Percentiles rank a stretch among this genome's conserved stretches.
phyloP scores from a whole-genome alignment of 2,888 invertebrate genomes.

The Agrochola lychnidis region DNA sequence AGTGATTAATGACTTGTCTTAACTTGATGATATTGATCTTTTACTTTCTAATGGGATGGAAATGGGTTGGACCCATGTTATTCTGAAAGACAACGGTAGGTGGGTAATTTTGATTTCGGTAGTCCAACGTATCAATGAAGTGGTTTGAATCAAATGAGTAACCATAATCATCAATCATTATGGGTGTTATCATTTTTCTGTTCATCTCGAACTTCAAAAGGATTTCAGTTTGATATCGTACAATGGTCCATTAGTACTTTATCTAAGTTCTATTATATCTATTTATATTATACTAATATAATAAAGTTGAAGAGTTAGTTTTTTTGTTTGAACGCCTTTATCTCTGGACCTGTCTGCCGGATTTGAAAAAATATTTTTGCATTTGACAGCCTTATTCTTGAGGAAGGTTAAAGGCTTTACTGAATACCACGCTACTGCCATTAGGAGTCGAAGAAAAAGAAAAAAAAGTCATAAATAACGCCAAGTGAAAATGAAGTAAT shows the following conservation, averaged over 20 bases:
- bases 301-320: too few relatives aligned
- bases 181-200: background rate
- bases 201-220: slow-evolving; percentile 11
- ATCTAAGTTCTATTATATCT: background rate
- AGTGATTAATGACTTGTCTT: slow-evolving; percentile 53
- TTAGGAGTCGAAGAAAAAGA: too few relatives aligned
- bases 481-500: too few relatives aligned
- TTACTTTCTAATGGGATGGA: background rate
- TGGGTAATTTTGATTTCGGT: background rate
- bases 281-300: too few relatives aligned
- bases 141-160: slow-evolving; percentile 7
- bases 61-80: background rate
- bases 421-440: too few relatives aligned
- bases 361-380: too few relatives aligned
- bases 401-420: too few relatives aligned
- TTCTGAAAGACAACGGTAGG: background rate
- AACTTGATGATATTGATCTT: slow-evolving; percentile 32
- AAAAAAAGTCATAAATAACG: too few relatives aligned
- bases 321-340: too few relatives aligned
- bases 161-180: slow-evolving; percentile 8
- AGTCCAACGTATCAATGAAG: background rate
- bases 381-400: too few relatives aligned
- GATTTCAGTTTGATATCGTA: background rate
- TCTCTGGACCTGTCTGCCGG: too few relatives aligned
- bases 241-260: background rate